phyloP scores from a whole-genome alignment of 2,888 invertebrate species.

The Melipona beecheii region DNA sequence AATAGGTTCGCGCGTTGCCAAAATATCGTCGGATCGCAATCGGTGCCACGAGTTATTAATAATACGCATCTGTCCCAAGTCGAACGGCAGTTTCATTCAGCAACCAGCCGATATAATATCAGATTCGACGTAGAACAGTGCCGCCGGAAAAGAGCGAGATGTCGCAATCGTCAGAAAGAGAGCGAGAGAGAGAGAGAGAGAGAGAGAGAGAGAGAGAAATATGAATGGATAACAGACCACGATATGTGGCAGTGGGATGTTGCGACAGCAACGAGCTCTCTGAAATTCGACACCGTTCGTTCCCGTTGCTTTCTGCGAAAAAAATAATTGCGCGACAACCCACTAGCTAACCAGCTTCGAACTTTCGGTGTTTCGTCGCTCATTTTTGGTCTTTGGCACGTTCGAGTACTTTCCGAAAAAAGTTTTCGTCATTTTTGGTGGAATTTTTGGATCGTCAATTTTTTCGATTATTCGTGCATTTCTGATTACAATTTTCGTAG shows the following conservation, averaged over 20 bases:
- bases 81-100: conserved; percentile 77
- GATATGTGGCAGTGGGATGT: conserved; percentile 20
- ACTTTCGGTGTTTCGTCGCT: background rate
- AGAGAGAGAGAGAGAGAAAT: no score
- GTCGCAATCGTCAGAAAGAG: background rate
- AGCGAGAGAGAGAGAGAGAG: background rate
- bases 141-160: background rate
- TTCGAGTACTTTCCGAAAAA: no score
- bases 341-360: background rate
- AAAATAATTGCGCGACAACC: conserved; percentile 36
- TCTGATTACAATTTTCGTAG: no score
- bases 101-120: conserved; percentile 27
- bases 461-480: no score
- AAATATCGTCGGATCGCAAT: conserved; percentile 79
- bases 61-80: conserved; percentile 77
- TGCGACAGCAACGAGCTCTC: conserved; percentile 45
- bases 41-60: conserved; percentile 83
- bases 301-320: conserved; percentile 5
- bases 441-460: background rate
- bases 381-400: background rate
- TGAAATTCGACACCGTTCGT: conserved; percentile 64
- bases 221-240: conserved; percentile 18
- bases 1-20: conserved; percentile 65
- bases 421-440: no score
- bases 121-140: conserved; percentile 16